A percentile compares a stretch with the other conserved stretches of the same genome.
phyloP scores from a whole-genome alignment of 2,888 invertebrate genomes.

The Autographa pulchrina region DNA sequence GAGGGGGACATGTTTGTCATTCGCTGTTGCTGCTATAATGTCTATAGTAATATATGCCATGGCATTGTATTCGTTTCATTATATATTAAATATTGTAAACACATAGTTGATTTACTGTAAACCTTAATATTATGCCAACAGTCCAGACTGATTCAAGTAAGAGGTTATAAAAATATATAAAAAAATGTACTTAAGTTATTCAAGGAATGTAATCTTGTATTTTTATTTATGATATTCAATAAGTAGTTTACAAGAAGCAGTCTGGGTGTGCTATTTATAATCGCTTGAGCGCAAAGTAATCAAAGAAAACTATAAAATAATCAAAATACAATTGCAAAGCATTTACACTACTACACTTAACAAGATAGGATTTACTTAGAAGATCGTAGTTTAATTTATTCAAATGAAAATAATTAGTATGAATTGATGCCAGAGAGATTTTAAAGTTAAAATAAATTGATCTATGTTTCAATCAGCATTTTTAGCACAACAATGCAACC shows the following conservation, averaged over 20 bases:
- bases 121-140: neutral
- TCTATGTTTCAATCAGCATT: neutral
- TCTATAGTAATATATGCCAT: no score
- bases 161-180: neutral
- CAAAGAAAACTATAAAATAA: neutral
- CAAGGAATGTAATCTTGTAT: neutral
- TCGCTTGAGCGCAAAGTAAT: neutral
- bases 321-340: neutral
- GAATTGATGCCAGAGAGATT: neutral
- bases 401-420: neutral
- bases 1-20: no score
- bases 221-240: neutral
- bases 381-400: neutral
- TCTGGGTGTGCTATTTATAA: neutral
- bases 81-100: no score
- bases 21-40: no score
- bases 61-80: no score
- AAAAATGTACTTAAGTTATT: neutral
- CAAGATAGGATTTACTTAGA: no score
- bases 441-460: neutral
- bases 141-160: neutral
- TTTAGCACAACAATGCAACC: neutral
- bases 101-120: neutral
- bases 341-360: neutral
- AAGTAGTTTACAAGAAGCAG: neutral